A percentile compares a stretch with the other conserved stretches of the same genome.
These are phyloP conservation scores for Sturnus vulgaris DNA, from an alignment of 2,113 vertebrate genomes.

Conservation along the genomic window DNA sequence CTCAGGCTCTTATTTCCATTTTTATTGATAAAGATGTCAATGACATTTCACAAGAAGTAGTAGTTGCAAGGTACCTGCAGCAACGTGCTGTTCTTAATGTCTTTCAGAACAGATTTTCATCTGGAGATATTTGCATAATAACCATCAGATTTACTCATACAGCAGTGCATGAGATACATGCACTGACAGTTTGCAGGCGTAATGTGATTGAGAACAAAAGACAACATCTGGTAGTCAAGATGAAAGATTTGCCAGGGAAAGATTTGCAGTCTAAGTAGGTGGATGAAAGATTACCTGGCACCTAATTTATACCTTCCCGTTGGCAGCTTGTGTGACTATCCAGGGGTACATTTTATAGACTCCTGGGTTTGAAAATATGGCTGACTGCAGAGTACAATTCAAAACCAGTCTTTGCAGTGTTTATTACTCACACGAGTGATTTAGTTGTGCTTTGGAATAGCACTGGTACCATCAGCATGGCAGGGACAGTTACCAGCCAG, in stretches of 20 bases:
- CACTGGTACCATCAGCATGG: background rate
- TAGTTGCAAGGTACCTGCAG: background rate
- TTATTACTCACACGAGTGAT: fast-evolving
- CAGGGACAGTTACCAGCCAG: fast-evolving
- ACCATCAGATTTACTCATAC: background rate
- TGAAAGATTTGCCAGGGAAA: background rate
- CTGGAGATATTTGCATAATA: background rate
- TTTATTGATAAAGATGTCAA: background rate
- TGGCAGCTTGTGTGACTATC: background rate
- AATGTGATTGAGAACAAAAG: background rate
- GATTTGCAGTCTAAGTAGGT: background rate
- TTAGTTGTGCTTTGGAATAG: background rate
- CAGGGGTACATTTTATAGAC: background rate
- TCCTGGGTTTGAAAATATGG: background rate
- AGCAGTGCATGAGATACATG: background rate
- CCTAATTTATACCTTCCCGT: background rate
- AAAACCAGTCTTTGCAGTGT: background rate
- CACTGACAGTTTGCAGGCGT: background rate
- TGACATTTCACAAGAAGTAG: background rate
- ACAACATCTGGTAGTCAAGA: background rate
- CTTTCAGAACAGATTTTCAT: background rate
- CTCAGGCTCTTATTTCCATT: background rate
- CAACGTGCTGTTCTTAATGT: background rate
- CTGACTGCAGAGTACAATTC: background rate
- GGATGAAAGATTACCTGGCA: background rate